Conservation (phyloP, 2,888 invertebrate genomes). For the Eumacrocentrus americanus region DNA sequence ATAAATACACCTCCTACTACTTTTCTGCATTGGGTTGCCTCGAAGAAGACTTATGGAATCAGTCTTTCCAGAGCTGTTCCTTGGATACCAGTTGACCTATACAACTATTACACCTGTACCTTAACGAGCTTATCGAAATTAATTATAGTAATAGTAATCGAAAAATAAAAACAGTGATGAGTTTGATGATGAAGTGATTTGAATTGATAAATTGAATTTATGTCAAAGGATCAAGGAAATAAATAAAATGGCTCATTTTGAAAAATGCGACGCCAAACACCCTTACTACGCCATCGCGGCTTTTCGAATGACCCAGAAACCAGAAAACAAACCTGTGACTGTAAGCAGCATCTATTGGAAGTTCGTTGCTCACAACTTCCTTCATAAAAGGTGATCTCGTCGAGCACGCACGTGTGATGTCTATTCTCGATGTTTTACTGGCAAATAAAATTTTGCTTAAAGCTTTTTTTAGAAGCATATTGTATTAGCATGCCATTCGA, state of each 20-base stretch:
- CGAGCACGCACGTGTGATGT: neutral
- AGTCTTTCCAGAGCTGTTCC: slow-evolving; percentile 8
- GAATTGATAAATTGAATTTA: slow-evolving; percentile 21
- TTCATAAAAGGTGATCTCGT: slow-evolving; percentile 42
- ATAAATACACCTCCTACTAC: neutral
- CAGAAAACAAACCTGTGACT: slow-evolving; percentile 48
- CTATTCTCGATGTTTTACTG: neutral
- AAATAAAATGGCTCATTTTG: slow-evolving; percentile 48
- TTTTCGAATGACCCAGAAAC: slow-evolving; percentile 48
- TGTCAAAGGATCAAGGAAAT: slow-evolving; percentile 36
- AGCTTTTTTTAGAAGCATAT: neutral
- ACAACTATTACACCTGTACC: too few relatives aligned
- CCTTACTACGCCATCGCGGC: slow-evolving; percentile 51
- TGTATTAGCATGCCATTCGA: neutral
- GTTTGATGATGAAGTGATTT: neutral
- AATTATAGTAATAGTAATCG: too few relatives aligned
- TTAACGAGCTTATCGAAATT: too few relatives aligned
- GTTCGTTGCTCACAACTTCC: slow-evolving; percentile 52
- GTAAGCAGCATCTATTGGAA: slow-evolving; percentile 52
- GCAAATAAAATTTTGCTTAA: neutral
- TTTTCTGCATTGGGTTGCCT: neutral
- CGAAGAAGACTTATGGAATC: slow-evolving; percentile 8
- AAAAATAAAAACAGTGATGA: neutral
- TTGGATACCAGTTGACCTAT: neutral
- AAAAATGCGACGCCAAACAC: slow-evolving; percentile 46